A percentile compares a stretch with the other conserved stretches of the same genome.
These are phyloP conservation scores for Meriones unguiculatus DNA, from an alignment of 2,113 vertebrate genomes.

Conservation along the genomic window DNA sequence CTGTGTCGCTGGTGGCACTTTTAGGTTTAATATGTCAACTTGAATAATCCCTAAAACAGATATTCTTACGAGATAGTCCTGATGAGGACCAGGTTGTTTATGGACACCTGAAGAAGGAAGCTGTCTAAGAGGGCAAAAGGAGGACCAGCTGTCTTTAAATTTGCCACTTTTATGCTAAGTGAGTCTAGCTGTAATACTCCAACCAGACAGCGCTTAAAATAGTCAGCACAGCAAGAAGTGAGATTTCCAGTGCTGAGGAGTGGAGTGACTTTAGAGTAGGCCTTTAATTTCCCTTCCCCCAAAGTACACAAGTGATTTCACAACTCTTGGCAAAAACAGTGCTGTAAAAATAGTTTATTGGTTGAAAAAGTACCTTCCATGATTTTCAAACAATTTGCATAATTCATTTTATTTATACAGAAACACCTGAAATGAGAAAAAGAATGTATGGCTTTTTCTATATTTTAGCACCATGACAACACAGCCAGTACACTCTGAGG, in stretches of 20 bases:
- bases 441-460: constrained; percentile 39
- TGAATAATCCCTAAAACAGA: constrained; percentile 11
- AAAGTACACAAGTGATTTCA: constrained; percentile 73
- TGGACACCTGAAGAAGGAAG: not conserved
- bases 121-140: not conserved
- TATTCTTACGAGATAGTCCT: not conserved
- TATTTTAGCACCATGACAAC: not conserved
- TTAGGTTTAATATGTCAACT: not conserved
- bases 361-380: constrained; percentile 63
- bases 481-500: not conserved
- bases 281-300: constrained; percentile 57
- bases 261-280: constrained; percentile 42
- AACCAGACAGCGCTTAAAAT: constrained; percentile 65
- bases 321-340: constrained; percentile 74
- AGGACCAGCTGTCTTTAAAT: constrained; percentile 43
- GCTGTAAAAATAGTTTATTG: constrained; percentile 80
- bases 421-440: constrained; percentile 49
- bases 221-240: constrained; percentile 54
- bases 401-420: constrained; percentile 56
- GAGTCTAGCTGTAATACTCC: constrained; percentile 51
- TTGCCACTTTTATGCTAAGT: constrained; percentile 9
- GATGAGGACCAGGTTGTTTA: not conserved
- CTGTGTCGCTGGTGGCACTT: not conserved
- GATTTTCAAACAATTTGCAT: constrained; percentile 60
- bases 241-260: constrained; percentile 62